phyloP scores from a whole-genome alignment of 2,888 invertebrate genomes.

The Syrphus vitripennis region DNA sequence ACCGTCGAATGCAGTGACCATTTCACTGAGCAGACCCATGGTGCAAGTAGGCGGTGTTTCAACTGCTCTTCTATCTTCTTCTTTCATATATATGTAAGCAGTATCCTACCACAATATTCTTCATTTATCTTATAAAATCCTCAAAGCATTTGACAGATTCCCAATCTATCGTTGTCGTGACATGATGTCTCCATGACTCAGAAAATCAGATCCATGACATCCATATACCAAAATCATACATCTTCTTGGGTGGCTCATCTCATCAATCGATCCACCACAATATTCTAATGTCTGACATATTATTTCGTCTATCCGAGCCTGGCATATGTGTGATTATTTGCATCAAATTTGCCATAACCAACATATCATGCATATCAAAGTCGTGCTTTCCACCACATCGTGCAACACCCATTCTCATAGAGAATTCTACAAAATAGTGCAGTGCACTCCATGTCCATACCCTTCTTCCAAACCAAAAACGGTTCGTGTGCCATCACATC shows the following conservation, averaged over 20 bases:
- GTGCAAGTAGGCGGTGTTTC: too few species aligned
- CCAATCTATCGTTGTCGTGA: slow-evolving; percentile 1
- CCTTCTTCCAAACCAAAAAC: not conserved
- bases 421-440: slow-evolving; percentile 32
- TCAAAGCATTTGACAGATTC: not conserved
- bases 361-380: not conserved
- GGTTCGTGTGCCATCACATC: slow-evolving; percentile 44
- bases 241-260: slow-evolving; percentile 29
- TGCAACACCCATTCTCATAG: slow-evolving; percentile 34
- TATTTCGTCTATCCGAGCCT: not conserved
- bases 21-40: too few species aligned
- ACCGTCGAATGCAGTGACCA: too few species aligned
- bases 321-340: slow-evolving; percentile 46
- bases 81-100: too few species aligned
- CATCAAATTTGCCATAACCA: slow-evolving; percentile 27
- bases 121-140: not conserved
- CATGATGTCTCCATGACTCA: slow-evolving; percentile 47
- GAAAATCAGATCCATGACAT: slow-evolving; percentile 15
- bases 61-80: too few species aligned
- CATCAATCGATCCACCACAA: slow-evolving; percentile 17
- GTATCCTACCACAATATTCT: not conserved
- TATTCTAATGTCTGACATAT: slow-evolving; percentile 6
- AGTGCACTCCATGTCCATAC: not conserved
- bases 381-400: slow-evolving; percentile 48
- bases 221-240: not conserved